Base-by-base conservation (phyloP, 1,140 invertebrate species). In the Zaprionus ornatus region DNA sequence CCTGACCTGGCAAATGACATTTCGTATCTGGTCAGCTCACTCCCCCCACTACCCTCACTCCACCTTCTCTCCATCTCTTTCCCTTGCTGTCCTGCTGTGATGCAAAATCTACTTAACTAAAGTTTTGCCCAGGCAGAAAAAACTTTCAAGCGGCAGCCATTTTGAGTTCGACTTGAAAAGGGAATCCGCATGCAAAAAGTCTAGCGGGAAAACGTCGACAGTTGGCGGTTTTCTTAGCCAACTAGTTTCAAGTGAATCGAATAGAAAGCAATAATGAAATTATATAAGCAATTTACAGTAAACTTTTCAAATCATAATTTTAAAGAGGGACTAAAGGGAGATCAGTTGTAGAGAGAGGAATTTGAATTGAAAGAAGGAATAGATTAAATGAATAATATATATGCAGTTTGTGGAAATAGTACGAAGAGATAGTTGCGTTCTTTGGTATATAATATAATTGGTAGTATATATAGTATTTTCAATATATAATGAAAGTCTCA, bases 201-300 rank as follows among this genome's bases (percentile, higher is more conserved):
- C 67, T 57, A 57, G 40, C 29, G n/a, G 40, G 7, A 52, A 23
- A 19, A 60, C 64, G 42, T 35, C 19, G 3, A n/a, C 27, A 59
- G 37, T 54, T 64, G 67, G 48, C 54, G 63, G 40, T 19, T 64
- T 63, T 71, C 23, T 37, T 32, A 50, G 6, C 10, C 10, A 32
- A 54, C 48, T 80, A 80, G 13, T 61, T 66, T 72, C 35, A 21
- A 72, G 29, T 71, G 67, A 45, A 32, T 71, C 12, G 3, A 32
- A 67, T 50, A 40, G 19, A 82, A 66, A 64, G 63, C 45, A 86
- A 79, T 75, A 86, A 82, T 80, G 57, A 84, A 83, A 84, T 79
- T 76, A 80, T 74, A 84, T 80, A 65, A 74, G 71, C 61, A 79
- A 82, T 83, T 66, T 79, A 54, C 52, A 48, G 40, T 10, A 21